Evolutionary conservation across 2,797 vertebrate genomes (phyloP).

Genomic region (Esox masquinongy): DNA sequence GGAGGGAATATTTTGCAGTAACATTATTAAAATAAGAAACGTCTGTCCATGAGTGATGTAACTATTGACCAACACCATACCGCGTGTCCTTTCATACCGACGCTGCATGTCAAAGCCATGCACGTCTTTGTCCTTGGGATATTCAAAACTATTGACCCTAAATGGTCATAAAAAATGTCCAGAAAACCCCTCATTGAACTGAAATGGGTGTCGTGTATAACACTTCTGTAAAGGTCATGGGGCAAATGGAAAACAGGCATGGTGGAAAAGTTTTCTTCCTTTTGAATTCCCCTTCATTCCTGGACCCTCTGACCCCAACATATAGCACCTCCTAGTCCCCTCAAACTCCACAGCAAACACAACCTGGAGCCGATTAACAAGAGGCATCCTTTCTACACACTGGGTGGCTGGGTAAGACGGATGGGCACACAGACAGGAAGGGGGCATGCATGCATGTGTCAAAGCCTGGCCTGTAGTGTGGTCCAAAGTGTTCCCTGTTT

Average conservation of each 20-base stretch:
- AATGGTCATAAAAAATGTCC: neutral
- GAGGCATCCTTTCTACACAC: constrained; percentile 18
- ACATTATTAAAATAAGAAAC: too few species aligned
- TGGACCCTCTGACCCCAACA: constrained; percentile 8
- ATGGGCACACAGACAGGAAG: constrained; percentile 31
- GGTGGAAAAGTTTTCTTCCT: constrained; percentile 32
- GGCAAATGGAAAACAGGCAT: neutral
- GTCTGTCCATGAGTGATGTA: neutral
- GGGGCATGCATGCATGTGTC: constrained; percentile 27
- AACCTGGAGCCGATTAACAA: constrained; percentile 29
- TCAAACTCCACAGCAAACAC: constrained; percentile 24
- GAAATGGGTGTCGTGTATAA: neutral
- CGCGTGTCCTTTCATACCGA: constrained; percentile 5
- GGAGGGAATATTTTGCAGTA: neutral
- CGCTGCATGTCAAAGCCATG: neutral
- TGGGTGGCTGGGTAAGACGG: constrained; percentile 9
- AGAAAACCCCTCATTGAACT: neutral
- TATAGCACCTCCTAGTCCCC: neutral
- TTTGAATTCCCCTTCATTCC: constrained; percentile 25
- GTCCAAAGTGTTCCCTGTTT: constrained; percentile 28
- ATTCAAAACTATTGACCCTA: neutral
- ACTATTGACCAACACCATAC: constrained; percentile 24
- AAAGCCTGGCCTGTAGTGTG: constrained; percentile 30
- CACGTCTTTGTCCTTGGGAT: neutral
- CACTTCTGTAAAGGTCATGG: neutral